These are phyloP conservation scores for Taenaris catops DNA, from an alignment of 2,888 invertebrate genomes.

Conservation along the genomic window DNA sequence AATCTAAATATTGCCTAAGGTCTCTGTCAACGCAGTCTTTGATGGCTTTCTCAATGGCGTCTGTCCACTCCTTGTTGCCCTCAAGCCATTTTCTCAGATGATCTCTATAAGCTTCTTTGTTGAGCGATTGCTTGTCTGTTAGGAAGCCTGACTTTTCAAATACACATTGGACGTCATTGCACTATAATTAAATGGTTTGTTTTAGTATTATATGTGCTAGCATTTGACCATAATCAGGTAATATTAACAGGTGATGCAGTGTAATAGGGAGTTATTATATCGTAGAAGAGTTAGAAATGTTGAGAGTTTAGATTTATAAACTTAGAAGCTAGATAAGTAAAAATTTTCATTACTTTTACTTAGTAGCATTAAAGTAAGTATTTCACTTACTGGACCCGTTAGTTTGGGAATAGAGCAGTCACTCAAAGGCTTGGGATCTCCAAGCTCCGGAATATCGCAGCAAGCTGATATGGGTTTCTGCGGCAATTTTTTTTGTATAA, in stretches of 20 bases:
- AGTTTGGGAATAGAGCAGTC: constrained; percentile 56
- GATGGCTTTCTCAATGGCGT: constrained; percentile 53
- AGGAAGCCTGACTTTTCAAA: constrained; percentile 67
- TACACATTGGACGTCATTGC: constrained; percentile 61
- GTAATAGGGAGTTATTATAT: no score
- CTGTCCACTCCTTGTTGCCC: constrained; percentile 46
- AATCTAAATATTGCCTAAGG: constrained; percentile 53
- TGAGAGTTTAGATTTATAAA: no score
- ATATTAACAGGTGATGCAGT: no score
- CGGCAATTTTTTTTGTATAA: constrained; percentile 6
- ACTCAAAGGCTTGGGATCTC: constrained; percentile 42
- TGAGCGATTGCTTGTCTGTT: constrained; percentile 44
- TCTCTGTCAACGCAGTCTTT: constrained; percentile 59
- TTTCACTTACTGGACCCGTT: constrained; percentile 52
- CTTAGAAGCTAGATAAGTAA: no score
- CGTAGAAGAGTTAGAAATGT: no score
- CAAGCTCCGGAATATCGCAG: constrained; percentile 67
- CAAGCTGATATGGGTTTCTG: constrained; percentile 70
- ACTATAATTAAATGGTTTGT: constrained; percentile 50
- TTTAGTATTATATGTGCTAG: no score
- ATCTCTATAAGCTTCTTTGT: constrained; percentile 52
- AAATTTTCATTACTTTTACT: no score
- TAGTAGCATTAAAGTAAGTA: background rate
- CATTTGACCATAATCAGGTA: no score
- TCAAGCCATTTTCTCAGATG: constrained; percentile 55